Conservation (phyloP, 2,797 vertebrate genomes). For the Alosa sapidissima region DNA sequence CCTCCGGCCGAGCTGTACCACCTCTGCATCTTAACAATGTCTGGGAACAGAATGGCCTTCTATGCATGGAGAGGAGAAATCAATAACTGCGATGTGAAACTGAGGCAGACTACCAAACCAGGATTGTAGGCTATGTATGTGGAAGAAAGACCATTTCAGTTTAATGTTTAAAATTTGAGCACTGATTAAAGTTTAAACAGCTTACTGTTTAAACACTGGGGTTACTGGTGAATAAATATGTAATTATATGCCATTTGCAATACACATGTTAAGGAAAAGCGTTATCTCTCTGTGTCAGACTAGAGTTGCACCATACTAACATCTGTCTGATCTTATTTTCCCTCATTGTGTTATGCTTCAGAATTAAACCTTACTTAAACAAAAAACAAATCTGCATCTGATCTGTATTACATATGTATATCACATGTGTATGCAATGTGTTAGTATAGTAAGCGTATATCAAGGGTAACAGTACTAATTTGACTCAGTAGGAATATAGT, state of each 20-base stretch:
- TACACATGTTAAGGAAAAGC: background rate
- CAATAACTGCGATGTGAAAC: constrained; percentile 57
- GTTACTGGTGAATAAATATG: background rate
- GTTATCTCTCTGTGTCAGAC: background rate
- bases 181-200: background rate
- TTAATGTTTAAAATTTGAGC: background rate
- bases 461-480: too few relatives aligned
- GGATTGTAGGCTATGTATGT: constrained; percentile 40
- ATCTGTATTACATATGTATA: background rate
- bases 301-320: background rate
- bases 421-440: background rate
- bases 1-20: constrained; percentile 44
- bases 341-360: background rate
- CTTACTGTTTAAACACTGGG: background rate
- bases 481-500: too few relatives aligned
- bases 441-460: too few relatives aligned
- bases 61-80: constrained; percentile 54
- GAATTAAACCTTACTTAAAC: too few relatives aligned
- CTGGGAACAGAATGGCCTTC: constrained; percentile 51
- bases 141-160: background rate
- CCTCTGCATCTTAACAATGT: constrained; percentile 60
- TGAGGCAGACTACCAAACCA: constrained; percentile 47
- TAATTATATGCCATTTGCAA: background rate
- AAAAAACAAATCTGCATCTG: background rate
- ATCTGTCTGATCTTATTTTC: background rate